phyloP scores from a whole-genome alignment of 1,140 invertebrate genomes.

The Colletes gigas region DNA sequence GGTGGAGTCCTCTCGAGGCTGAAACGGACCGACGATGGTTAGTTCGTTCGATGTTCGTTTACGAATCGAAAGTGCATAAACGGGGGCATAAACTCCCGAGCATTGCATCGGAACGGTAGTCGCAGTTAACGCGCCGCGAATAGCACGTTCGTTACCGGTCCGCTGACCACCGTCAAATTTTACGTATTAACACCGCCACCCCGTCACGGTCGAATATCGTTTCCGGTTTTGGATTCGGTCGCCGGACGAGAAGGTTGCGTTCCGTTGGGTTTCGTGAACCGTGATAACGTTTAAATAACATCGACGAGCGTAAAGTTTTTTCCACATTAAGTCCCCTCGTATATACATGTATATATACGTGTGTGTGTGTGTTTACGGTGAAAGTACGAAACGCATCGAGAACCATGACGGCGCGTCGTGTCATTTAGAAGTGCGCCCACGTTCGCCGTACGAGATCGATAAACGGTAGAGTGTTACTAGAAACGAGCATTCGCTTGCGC shows the following conservation, averaged over 20 bases:
- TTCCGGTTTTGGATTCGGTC: background rate
- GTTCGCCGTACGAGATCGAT: constrained; percentile 47
- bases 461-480: constrained; percentile 28
- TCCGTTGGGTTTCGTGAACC: background rate
- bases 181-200: background rate
- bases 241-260: background rate
- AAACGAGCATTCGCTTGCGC: constrained; percentile 41
- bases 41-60: constrained; percentile 4
- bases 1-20: constrained; percentile 29
- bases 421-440: constrained; percentile 47
- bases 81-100: background rate
- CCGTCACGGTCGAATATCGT: background rate
- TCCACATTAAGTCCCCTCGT: background rate
- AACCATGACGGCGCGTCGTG: constrained; percentile 26
- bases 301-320: background rate
- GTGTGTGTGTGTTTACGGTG: background rate
- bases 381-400: constrained; percentile 14
- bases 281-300: background rate
- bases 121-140: background rate
- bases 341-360: background rate
- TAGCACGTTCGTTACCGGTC: background rate
- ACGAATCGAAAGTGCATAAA: background rate
- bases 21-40: constrained; percentile 9
- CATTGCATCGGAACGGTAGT: background rate
- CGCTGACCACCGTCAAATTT: background rate